phyloP scores from a whole-genome alignment of 1,140 invertebrate genomes.

The Eupristina koningsbergeri region DNA sequence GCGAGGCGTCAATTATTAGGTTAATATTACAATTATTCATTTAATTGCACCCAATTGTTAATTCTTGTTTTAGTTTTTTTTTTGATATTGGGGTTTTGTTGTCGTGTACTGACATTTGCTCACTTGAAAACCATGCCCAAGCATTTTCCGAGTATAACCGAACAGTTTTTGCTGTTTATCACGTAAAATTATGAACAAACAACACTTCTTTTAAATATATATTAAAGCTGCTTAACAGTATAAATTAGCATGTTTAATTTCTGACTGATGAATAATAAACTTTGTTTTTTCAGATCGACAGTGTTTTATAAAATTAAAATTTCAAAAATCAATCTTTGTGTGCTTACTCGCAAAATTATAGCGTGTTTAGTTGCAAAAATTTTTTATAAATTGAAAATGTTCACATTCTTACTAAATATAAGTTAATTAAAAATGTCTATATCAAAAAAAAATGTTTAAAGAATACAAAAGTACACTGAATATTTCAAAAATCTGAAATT shows the following conservation, averaged over 20 bases:
- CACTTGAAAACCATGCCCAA: neutral
- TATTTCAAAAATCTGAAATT: too few relatives aligned
- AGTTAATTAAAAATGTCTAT: too few relatives aligned
- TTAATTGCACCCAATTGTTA: neutral
- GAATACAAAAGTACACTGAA: too few relatives aligned
- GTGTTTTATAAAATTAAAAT: neutral
- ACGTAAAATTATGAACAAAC: conserved; percentile 6
- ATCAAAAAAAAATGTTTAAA: too few relatives aligned
- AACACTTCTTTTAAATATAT: neutral
- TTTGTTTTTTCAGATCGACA: neutral
- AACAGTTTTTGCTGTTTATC: neutral
- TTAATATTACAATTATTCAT: neutral
- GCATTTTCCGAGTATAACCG: neutral
- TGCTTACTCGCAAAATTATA: too few relatives aligned
- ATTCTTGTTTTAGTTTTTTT: neutral
- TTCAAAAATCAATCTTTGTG: neutral
- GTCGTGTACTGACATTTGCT: neutral
- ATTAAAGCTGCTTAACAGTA: neutral
- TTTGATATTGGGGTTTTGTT: neutral
- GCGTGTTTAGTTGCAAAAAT: too few relatives aligned
- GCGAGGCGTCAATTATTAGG: neutral
- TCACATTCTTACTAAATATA: too few relatives aligned
- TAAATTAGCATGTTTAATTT: neutral
- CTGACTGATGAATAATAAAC: neutral
- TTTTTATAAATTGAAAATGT: too few relatives aligned